phyloP scores from a whole-genome alignment of 2,797 vertebrate genomes.

The Anguilla pacifica region DNA sequence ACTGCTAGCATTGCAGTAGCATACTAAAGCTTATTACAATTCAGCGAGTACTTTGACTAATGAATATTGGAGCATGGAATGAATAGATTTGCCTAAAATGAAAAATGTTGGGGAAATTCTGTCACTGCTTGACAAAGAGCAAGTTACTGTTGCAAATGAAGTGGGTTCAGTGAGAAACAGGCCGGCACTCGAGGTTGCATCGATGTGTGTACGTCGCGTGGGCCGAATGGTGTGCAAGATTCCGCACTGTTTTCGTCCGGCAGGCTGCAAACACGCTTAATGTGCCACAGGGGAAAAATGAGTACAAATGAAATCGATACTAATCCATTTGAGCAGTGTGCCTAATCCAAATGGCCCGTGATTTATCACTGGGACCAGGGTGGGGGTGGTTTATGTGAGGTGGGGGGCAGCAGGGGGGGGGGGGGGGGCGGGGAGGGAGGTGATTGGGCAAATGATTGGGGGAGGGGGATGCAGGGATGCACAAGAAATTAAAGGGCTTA shows the following conservation, averaged over 20 bases:
- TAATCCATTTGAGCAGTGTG: not conserved
- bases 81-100: not conserved
- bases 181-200: not conserved
- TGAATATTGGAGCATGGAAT: not conserved
- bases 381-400: not conserved
- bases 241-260: not conserved
- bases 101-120: not conserved
- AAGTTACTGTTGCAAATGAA: not conserved
- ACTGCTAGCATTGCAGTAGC: not conserved
- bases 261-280: not conserved
- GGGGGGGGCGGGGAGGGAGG: too few species aligned
- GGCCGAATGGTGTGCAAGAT: not conserved
- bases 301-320: slow-evolving; percentile 20
- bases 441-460: too few species aligned
- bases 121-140: not conserved
- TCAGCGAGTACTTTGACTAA: not conserved
- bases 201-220: too few species aligned
- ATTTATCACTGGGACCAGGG: not conserved
- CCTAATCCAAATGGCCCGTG: slow-evolving; percentile 1
- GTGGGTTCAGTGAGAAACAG: not conserved
- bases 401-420: too few species aligned
- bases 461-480: not conserved
- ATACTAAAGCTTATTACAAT: slow-evolving; percentile 10
- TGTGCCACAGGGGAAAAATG: slow-evolving; percentile 10
- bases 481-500: slow-evolving; percentile 9